Conservation (phyloP, 2,797 vertebrate genomes). For the Lagodon rhomboides region DNA sequence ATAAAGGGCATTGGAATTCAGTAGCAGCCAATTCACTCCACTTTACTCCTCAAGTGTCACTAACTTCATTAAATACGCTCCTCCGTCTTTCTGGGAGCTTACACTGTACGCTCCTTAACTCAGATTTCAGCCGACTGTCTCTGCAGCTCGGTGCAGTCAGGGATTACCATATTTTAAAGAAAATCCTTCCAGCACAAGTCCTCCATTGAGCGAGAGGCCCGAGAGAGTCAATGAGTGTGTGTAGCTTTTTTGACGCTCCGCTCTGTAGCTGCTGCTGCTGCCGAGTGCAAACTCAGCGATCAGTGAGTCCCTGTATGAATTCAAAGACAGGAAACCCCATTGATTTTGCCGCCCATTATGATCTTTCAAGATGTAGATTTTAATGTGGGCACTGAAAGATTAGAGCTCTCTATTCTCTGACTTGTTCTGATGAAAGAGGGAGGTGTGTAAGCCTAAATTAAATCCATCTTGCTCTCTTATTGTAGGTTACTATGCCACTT, state of each 20-base stretch:
- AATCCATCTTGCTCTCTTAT: constrained; percentile 33
- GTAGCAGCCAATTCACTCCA: constrained; percentile 58
- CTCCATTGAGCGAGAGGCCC: constrained; percentile 59
- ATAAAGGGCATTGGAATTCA: constrained; percentile 50
- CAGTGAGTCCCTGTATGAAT: constrained; percentile 39
- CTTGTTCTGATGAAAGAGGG: constrained; percentile 33
- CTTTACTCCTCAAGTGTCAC: constrained; percentile 77
- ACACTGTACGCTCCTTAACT: constrained; percentile 75
- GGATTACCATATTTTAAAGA: constrained; percentile 85
- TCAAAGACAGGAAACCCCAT: constrained; percentile 49
- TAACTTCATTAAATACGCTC: constrained; percentile 78
- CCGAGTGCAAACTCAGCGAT: constrained; percentile 54
- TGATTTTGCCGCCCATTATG: constrained; percentile 41
- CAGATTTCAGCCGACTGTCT: constrained; percentile 76
- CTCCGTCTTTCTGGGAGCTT: constrained; percentile 68
- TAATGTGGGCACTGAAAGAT: constrained; percentile 47
- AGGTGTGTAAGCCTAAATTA: constrained; percentile 39
- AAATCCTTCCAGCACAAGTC: constrained; percentile 69
- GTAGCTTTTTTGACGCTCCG: constrained; percentile 51
- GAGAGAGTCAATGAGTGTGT: constrained; percentile 55
- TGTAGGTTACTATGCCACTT: constrained; percentile 36
- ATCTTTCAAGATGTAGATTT: constrained; percentile 49
- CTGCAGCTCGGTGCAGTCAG: constrained; percentile 57
- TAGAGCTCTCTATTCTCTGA: constrained; percentile 12
- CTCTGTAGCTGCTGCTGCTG: constrained; percentile 37